Percentiles rank a stretch among this genome's conserved stretches.
phyloP scores from a whole-genome alignment of 2,888 invertebrate species.

The Lydus trimaculatus region DNA sequence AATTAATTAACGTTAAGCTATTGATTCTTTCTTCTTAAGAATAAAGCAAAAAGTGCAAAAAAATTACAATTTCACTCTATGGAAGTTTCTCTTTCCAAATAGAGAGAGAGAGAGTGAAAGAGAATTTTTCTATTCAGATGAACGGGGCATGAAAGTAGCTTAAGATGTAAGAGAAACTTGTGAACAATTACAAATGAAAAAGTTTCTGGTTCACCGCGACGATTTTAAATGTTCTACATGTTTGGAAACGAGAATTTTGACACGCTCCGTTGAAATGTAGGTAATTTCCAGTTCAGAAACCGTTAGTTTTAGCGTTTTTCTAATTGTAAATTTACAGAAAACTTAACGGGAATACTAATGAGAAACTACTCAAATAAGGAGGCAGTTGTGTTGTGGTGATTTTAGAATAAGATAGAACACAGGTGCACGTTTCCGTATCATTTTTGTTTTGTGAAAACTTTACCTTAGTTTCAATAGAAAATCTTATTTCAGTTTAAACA shows the following conservation, averaged over 20 bases:
- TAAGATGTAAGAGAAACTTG: neutral
- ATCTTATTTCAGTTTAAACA: conserved; percentile 31
- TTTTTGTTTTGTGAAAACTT: conserved; percentile 25
- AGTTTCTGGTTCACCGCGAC: neutral
- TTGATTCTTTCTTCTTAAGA: neutral
- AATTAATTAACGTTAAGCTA: conserved; percentile 13
- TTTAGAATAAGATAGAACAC: too few species aligned
- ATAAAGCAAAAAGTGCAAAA: neutral
- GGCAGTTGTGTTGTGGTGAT: too few species aligned
- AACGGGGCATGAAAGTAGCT: neutral
- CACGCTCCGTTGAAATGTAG: neutral
- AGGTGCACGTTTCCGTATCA: neutral
- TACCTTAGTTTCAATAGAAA: conserved; percentile 23
- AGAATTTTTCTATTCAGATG: neutral
- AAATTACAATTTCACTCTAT: neutral
- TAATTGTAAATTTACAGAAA: neutral
- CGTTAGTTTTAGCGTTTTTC: neutral
- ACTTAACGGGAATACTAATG: too few species aligned
- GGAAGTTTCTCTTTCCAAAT: neutral
- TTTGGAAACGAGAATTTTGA: neutral
- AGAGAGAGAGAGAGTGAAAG: too few species aligned
- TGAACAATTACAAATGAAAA: conserved; percentile 1
- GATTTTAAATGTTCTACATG: neutral
- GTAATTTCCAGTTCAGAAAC: neutral
- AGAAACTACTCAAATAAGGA: too few species aligned